Conservation (phyloP, 2,888 invertebrate genomes). For the Chrysodeixis includens region DNA sequence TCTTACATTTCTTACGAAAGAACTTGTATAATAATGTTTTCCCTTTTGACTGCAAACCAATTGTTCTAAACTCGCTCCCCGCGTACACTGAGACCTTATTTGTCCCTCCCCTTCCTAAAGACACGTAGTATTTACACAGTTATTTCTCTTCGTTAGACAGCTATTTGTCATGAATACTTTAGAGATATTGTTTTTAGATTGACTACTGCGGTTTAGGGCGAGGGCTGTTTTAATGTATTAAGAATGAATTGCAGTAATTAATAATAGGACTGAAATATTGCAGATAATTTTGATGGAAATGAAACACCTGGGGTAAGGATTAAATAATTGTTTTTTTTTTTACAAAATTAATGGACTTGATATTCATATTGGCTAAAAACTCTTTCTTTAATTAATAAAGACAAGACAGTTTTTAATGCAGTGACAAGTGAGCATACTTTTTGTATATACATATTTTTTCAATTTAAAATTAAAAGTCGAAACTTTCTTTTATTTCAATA, state of each 20-base stretch:
- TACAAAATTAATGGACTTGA: not conserved
- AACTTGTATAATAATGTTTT: too few relatives aligned
- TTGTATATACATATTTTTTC: too few relatives aligned
- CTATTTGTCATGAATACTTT: conserved; percentile 89
- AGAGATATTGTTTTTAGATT: conserved; percentile 88
- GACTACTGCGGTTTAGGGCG: conserved; percentile 70
- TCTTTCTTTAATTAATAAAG: not conserved
- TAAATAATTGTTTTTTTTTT: not conserved
- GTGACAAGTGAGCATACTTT: too few relatives aligned
- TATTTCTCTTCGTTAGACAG: conserved; percentile 88
- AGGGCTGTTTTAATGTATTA: conserved; percentile 61
- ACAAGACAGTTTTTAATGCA: not conserved
- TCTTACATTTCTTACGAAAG: too few relatives aligned
- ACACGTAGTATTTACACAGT: conserved; percentile 84
- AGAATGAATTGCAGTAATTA: conserved; percentile 54
- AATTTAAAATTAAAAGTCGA: too few relatives aligned
- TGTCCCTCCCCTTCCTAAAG: conserved; percentile 76
- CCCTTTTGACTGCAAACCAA: not conserved
- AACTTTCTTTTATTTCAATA: too few relatives aligned
- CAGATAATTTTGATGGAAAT: conserved; percentile 5
- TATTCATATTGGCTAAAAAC: conserved; percentile 1
- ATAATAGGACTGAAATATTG: conserved; percentile 38
- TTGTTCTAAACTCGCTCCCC: conserved; percentile 24
- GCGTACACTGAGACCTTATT: conserved; percentile 63
- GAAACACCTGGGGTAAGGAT: not conserved